Evolutionary conservation across 2,888 invertebrate genomes (phyloP).

Genomic region (Nymphalis c-album): DNA sequence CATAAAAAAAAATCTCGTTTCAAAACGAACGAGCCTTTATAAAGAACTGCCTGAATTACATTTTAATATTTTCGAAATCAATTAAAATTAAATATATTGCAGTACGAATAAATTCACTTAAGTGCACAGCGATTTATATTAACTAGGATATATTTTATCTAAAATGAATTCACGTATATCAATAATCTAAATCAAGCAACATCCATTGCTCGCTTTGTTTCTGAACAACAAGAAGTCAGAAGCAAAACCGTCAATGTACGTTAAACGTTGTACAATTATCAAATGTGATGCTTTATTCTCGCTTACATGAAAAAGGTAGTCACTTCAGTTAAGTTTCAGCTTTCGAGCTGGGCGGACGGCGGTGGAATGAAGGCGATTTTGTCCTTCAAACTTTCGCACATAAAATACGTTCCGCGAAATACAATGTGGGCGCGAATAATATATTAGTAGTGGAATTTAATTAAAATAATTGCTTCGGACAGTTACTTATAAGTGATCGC

Average conservation of each 20-base stretch:
- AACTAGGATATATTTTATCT: slow-evolving; percentile 16
- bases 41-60: neutral
- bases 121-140: slow-evolving; percentile 20
- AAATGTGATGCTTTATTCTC: neutral
- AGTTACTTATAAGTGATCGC: slow-evolving; percentile 45
- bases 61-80: neutral
- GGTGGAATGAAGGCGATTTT: slow-evolving; percentile 52
- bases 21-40: neutral
- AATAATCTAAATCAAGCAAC: neutral
- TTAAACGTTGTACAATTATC: slow-evolving; percentile 7
- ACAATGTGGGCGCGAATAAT: slow-evolving; percentile 13
- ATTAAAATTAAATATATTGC: neutral
- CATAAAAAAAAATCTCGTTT: neutral
- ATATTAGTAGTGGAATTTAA: slow-evolving; percentile 30
- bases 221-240: neutral
- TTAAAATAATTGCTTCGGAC: slow-evolving; percentile 36
- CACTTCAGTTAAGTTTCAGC: slow-evolving; percentile 66
- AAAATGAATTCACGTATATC: neutral
- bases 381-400: slow-evolving; percentile 56
- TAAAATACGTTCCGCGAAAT: slow-evolving; percentile 44
- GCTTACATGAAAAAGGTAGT: slow-evolving; percentile 27
- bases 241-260: slow-evolving; percentile 28
- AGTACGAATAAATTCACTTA: slow-evolving; percentile 1
- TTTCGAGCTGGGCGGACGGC: slow-evolving; percentile 58
- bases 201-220: slow-evolving; percentile 13